These are phyloP conservation scores for Ophion costatus DNA, from an alignment of 2,888 invertebrate species.

Conservation along the genomic window DNA sequence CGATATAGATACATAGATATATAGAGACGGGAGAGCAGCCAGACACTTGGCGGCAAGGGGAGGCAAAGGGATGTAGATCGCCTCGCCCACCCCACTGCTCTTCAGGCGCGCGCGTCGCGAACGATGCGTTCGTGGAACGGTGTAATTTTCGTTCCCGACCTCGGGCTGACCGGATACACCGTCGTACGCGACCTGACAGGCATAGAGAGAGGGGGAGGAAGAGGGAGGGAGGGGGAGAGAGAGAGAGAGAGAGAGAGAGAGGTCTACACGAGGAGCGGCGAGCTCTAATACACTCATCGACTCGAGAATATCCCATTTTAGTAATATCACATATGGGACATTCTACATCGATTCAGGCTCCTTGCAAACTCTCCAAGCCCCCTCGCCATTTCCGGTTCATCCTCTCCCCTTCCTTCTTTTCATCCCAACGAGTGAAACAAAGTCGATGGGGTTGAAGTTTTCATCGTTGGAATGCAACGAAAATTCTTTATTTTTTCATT, in stretches of 20 bases:
- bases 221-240: too few species aligned
- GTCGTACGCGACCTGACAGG: slow-evolving; percentile 43
- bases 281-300: slow-evolving; percentile 48
- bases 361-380: neutral
- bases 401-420: too few species aligned
- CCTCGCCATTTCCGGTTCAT: too few species aligned
- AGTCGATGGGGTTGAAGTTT: neutral
- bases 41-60: slow-evolving; percentile 14
- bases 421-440: neutral
- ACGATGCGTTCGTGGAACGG: slow-evolving; percentile 63
- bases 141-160: slow-evolving; percentile 67
- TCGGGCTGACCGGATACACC: slow-evolving; percentile 63
- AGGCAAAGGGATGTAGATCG: slow-evolving; percentile 15
- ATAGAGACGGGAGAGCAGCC: neutral
- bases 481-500: neutral
- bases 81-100: neutral
- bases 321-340: slow-evolving; percentile 10
- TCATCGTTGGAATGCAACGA: neutral
- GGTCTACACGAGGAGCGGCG: slow-evolving; percentile 12
- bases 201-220: too few species aligned
- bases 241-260: neutral
- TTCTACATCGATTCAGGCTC: neutral
- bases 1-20: neutral
- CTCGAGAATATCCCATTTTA: slow-evolving; percentile 38
- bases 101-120: slow-evolving; percentile 19